A percentile compares a stretch with the other conserved stretches of the same genome.
Conservation (phyloP, 2,113 vertebrate genomes). For the Protomyctophum bolini region DNA sequence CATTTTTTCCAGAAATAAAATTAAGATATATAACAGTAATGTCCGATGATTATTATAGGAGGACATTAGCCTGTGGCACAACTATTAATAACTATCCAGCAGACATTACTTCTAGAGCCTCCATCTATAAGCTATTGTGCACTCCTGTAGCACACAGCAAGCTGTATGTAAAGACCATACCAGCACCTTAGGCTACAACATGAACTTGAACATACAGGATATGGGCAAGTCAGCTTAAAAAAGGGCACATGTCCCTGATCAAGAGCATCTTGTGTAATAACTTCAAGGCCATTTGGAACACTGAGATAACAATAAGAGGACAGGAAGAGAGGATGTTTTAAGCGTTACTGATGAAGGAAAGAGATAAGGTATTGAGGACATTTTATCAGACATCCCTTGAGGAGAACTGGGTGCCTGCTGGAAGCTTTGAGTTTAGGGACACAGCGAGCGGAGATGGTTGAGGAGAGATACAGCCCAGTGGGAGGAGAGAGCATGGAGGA, state of each 20-base stretch:
- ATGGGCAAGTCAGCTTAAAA: constrained; percentile 7
- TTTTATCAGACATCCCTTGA: constrained; percentile 38
- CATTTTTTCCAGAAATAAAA: too few species aligned
- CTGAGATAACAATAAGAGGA: constrained; percentile 42
- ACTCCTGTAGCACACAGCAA: background rate
- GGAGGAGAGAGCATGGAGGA: constrained; percentile 46
- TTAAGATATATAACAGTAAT: too few species aligned
- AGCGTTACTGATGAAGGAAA: constrained; percentile 42
- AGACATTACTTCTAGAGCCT: too few species aligned
- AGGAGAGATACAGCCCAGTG: constrained; percentile 36
- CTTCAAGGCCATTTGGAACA: constrained; percentile 39
- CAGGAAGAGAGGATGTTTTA: constrained; percentile 29
- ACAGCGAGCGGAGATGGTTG: constrained; percentile 26
- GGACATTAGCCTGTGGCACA: too few species aligned
- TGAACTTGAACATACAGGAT: background rate
- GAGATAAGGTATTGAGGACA: constrained; percentile 52
- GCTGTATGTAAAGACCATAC: background rate
- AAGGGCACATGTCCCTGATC: constrained; percentile 8
- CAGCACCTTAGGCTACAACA: background rate
- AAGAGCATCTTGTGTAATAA: constrained; percentile 28
- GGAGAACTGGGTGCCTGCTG: constrained; percentile 19
- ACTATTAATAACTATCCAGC: too few species aligned
- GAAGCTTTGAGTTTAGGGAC: constrained; percentile 21
- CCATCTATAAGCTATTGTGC: too few species aligned
- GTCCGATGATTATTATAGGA: too few species aligned